A percentile compares a stretch with the other conserved stretches of the same genome.
Conservation (phyloP, 2,888 invertebrate species). For the Leptopilina syphax region DNA sequence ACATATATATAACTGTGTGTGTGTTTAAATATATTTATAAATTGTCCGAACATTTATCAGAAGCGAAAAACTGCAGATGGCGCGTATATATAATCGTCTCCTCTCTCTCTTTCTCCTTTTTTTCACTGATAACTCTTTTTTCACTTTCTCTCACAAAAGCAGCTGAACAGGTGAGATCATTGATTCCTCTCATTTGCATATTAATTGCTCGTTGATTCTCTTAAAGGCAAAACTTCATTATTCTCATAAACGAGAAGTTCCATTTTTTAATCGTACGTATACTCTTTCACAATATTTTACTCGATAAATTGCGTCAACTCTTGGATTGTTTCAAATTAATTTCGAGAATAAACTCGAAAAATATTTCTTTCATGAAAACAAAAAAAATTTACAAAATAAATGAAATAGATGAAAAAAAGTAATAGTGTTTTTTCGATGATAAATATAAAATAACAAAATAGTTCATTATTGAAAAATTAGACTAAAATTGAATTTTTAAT, state of each 20-base stretch:
- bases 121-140: constrained; percentile 24
- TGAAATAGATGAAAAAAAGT: too few relatives aligned
- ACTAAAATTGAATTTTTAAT: too few relatives aligned
- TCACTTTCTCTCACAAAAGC: constrained; percentile 7
- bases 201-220: constrained; percentile 30
- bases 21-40: constrained; percentile 7
- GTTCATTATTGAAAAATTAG: too few relatives aligned
- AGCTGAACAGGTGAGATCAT: constrained; percentile 25
- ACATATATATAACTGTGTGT: background rate
- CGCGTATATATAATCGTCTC: too few relatives aligned
- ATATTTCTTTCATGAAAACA: too few relatives aligned
- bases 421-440: too few relatives aligned
- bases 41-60: constrained; percentile 6
- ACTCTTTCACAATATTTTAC: too few relatives aligned
- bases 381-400: too few relatives aligned
- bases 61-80: constrained; percentile 14
- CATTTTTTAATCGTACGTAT: background rate
- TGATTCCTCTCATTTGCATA: constrained; percentile 27
- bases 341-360: too few relatives aligned
- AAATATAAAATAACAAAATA: too few relatives aligned
- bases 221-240: constrained; percentile 28
- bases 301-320: too few relatives aligned
- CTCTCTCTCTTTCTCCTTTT: background rate
- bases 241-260: constrained; percentile 7
- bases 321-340: too few relatives aligned